Evolutionary conservation across 2,113 vertebrate genomes (phyloP), one percentile per base, ranked within the genome.

Genomic region (Pan paniscus): DNA sequence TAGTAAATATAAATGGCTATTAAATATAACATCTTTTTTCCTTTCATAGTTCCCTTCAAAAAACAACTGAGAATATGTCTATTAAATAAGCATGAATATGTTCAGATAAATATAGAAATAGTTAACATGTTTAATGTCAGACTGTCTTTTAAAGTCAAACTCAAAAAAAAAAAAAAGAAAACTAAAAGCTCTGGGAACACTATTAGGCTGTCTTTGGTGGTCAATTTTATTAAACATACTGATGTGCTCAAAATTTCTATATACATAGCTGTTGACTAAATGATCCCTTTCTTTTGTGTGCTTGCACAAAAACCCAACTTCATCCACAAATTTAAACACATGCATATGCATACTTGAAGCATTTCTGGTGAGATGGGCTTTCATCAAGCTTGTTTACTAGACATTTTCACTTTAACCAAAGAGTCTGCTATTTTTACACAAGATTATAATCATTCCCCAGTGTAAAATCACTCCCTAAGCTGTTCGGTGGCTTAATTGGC

Each of bases 401-500:
- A 75, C 73, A 78, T 87, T 78, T 82, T 96, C 52, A 90, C 43
- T 93, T 95, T 85, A 92, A 92, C 43, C 32, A 68, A 93, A 97
- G 89, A 92, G 70, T 88, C 85, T 97, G 89, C 80, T 97, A 30
- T 95, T 96, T 98, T 97, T 97, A 93, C 82, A 88, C n/a, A 95
- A 93, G 86, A 97, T 75, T 96, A 80, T 96, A 97, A 96, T 98
- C 97, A 96, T 97, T 97, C 92, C 94, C 64, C 48, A 46, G 83
- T 40, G 90, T 94, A 96, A 98, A 98, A 96, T 98, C 95, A 95
- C 95, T 97, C 81, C 92, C 93, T 90, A 76, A 92, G 98, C 86
- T 43, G 97, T 97, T 98, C 95, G 97, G 94, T 97, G 84, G 96
- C 95, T 98, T 98, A 98, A 98, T 95, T 98, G 94, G 97, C 98